Evolutionary conservation across 2,797 vertebrate genomes (phyloP), one percentile per base, ranked within the genome.

Genomic region (Catharus ustulatus): DNA sequence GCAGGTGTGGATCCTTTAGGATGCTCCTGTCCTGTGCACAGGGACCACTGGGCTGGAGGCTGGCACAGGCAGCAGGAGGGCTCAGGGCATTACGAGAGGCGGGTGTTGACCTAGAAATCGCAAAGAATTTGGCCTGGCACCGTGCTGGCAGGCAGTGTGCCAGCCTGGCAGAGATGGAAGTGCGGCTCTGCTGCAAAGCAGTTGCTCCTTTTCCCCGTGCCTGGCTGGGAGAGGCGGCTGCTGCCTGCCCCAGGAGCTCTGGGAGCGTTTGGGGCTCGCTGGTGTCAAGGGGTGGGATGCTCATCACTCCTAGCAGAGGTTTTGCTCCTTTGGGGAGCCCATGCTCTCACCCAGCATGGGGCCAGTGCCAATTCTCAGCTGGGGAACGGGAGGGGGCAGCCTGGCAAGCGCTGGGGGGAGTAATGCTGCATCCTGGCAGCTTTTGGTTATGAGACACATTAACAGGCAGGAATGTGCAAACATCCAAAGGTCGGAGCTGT

Each of bases 401-500:
- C 24, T 62, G 57, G 59, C 36, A 27, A 76, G 72, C 62, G 96
- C 96, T 96, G 94, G 29, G 80, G 91, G 93, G 86, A 95, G 83
- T 92, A 94, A 95, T 87, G 95, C 96, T 97, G 96, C 94, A 95
- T 95, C 94, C 95, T 88, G 49, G 79, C 23, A 32, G 76, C 88
- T 93, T 87, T 95, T 97, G 96, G 95, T 98, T 98, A 97, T 3
- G 96, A 98, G 96, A 98, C 97, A 98, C 93, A 97, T 98, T 98
- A 98, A 98, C 98, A 97, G 97, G 95, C 97, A 98, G 98, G 97
- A 98, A 98, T 98, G 97, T 84, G 29, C 43, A 97, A 98, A 98
- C 96, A 97, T 94, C 90, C 94, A 85, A 78, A 95, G 97, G 93
- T 90, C 67, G 10, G 78, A 87, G 87, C 84, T 64, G 81, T 22